Evolutionary conservation across 2,113 vertebrate species (phyloP).

Genomic region (Hyla sarda): DNA sequence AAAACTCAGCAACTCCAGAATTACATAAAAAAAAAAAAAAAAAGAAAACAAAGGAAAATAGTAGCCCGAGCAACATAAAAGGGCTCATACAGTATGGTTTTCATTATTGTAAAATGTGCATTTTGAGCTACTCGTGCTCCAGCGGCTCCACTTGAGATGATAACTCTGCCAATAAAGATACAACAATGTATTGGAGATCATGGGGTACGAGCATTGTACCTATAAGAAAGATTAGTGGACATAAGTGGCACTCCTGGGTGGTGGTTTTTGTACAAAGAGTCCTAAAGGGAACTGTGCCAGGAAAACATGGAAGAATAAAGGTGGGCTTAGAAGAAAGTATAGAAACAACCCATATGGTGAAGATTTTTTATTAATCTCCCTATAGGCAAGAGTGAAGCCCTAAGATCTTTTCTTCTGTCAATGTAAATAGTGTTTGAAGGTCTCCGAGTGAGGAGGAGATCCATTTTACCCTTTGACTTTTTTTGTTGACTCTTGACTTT

Average conservation of each 20-base stretch:
- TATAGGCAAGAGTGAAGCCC: neutral
- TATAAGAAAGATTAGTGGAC: neutral
- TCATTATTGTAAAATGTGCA: conserved; percentile 10
- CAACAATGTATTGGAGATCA: neutral
- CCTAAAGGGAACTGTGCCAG: neutral
- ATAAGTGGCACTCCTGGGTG: neutral
- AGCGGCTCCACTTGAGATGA: neutral
- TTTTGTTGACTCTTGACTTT: neutral
- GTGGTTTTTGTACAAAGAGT: neutral
- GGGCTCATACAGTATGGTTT: neutral
- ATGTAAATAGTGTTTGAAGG: neutral
- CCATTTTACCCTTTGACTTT: neutral
- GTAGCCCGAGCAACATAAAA: conserved; percentile 23
- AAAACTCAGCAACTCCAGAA: conserved; percentile 14
- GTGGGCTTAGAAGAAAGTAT: neutral
- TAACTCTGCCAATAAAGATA: neutral
- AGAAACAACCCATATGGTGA: neutral
- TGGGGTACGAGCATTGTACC: neutral
- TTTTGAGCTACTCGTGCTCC: neutral
- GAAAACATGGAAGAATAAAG: neutral
- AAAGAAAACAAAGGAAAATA: neutral
- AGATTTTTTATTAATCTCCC: neutral
- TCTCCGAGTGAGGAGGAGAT: neutral
- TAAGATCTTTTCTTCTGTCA: neutral
- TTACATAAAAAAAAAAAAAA: neutral